Evolutionary conservation across 2,797 vertebrate species (phyloP), one percentile per base, ranked within the genome.

Genomic region (Pogonophryne albipinna): DNA sequence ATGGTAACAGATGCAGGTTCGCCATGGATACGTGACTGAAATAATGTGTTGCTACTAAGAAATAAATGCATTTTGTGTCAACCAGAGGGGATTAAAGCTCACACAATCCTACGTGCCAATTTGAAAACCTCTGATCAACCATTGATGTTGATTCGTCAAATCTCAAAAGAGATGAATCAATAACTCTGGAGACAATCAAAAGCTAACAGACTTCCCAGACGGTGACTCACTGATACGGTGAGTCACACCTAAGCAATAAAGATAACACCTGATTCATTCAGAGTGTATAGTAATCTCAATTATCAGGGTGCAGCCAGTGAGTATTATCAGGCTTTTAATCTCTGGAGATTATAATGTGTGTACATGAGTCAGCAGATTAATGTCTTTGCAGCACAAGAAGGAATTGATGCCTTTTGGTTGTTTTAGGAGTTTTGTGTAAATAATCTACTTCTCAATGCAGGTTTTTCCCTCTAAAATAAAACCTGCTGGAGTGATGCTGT

Each of bases 241-340:
- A 52, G 80, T 68, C 81, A 79, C 76, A 76, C 34, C 78, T 64
- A 49, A 62, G 85, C 82, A 85, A 60, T 87, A 78, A 80, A 88
- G 87, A 91, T 86, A 85, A 84, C 14, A 45, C 44, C 74, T 73
- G 66, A 78, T 80, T 82, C 31, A 63, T 16, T 78, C 44, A 12
- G 15, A n/a, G 61, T 31, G 10, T 16, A 15, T n/a, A 0, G 62
- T 78, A 61, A 75, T 68, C 66, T 65, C 20, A 38, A 17, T 78
- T 59, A 15, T 76, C 56, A 75, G 67, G 59, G 62, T 53, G 55
- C 46, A 71, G 63, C 34, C 63, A 16, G 34, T 51, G 34, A 41
- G 34, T 57, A 4, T 58, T 66, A 52, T 63, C 16, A 12, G 56
- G 45, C 45, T 31, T 19, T 14, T 78, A 55, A 67, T 78, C 71